Base-by-base conservation (phyloP, 2,888 invertebrate genomes). In the Fragum whitleyi region DNA sequence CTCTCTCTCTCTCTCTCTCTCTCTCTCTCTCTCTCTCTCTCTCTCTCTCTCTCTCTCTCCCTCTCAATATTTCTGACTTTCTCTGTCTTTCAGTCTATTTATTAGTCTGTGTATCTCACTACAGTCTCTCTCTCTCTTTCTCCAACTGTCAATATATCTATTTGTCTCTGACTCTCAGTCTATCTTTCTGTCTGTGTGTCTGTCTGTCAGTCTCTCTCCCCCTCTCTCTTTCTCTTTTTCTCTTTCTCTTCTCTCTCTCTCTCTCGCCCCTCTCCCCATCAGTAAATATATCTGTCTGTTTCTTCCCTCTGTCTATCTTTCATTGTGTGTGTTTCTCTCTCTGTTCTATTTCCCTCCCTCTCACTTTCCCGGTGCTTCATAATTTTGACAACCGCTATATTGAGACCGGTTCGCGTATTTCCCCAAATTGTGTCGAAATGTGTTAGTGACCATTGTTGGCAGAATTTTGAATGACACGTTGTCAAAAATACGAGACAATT, bases 1-100 rank as follows among this genome's bases (percentile, higher is more conserved):
- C 62, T 62, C 23, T 62, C 62, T 62, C 26, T 62, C 28, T 21
- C 36, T 65, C 65, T 36, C 36, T 7, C 7, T n/a, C 6, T 62
- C 62, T 23, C 26, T 62, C 62, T 62, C 26, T 62, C 62, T 62
- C 26, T 62, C 62, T 62, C 26, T 62, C 62, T 62, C 26, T 62
- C 62, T 62, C 26, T 62, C 62, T 62, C 26, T 62, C 62, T 62
- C 26, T 62, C 62, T 62, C 26, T 62, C 28, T 21, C n/a, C n/a
- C n/a, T n/a, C n/a, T n/a, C n/a, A n/a, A n/a, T n/a, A n/a, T n/a
- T 21, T 65, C 65, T 36, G 65, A 3, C 7, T n/a, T 5, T 62
- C 62, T 42, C 42, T 42, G 42, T 42, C 42, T 42, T 9, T 42
- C 16, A 11, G 42, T 42, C 42, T 42, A 16, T 42, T 16, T 42